These are phyloP conservation scores for Novumbra hubbsi DNA, from an alignment of 2,797 vertebrate species.

Conservation along the genomic window DNA sequence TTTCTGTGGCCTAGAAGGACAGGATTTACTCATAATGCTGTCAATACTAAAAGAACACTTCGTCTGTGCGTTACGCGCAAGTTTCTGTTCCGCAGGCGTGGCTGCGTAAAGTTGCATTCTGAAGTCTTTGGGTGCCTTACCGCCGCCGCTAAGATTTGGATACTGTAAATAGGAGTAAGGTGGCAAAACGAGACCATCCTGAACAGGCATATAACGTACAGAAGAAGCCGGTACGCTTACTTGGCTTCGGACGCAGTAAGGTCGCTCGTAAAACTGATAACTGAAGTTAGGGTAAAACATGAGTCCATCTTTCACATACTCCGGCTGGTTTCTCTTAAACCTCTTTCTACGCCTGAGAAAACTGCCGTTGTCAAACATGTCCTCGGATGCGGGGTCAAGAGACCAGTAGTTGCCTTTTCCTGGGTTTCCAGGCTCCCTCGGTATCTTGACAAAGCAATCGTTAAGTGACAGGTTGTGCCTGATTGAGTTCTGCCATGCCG, in stretches of 20 bases:
- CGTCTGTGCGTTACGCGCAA: slow-evolving; percentile 35
- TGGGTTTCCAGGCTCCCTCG: slow-evolving; percentile 85
- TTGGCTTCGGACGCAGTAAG: slow-evolving; percentile 63
- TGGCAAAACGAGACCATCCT: slow-evolving; percentile 57
- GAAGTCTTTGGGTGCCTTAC: slow-evolving; percentile 54
- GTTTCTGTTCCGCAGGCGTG: slow-evolving; percentile 32
- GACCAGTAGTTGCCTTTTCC: slow-evolving; percentile 93
- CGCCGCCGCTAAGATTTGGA: slow-evolving; percentile 51
- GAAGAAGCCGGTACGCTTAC: slow-evolving; percentile 52
- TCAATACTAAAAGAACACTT: slow-evolving; percentile 87
- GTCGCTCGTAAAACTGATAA: slow-evolving; percentile 64
- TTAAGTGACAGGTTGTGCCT: slow-evolving; percentile 84
- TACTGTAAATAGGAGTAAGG: slow-evolving; percentile 51
- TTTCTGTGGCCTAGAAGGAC: slow-evolving; percentile 13
- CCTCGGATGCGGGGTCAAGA: slow-evolving; percentile 86
- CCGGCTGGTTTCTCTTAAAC: slow-evolving; percentile 81
- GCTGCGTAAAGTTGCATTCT: slow-evolving; percentile 42
- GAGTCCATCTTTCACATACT: slow-evolving; percentile 65
- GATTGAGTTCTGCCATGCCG: slow-evolving; percentile 88
- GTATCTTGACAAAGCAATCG: slow-evolving; percentile 84
- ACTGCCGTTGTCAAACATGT: slow-evolving; percentile 93
- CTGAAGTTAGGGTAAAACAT: slow-evolving; percentile 65
- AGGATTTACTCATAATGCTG: slow-evolving; percentile 78
- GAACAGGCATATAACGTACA: slow-evolving; percentile 59
- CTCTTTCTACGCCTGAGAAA: slow-evolving; percentile 86